A percentile compares a stretch with the other conserved stretches of the same genome.
Conservation (phyloP, 2,888 invertebrate genomes). For the Leucozona laternaria region DNA sequence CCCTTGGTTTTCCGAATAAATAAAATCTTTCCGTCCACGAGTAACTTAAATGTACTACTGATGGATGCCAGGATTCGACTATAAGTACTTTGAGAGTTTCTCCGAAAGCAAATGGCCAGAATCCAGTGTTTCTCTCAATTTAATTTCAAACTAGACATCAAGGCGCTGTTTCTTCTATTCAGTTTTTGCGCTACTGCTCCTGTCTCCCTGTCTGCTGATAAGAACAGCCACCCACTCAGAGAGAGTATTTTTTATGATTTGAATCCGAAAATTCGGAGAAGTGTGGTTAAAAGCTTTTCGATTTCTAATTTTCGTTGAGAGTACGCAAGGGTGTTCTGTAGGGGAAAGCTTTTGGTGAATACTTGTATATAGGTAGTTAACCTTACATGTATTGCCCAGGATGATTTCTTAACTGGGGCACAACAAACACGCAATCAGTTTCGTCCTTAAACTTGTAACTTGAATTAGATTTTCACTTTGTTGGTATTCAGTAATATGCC, state of each 20-base stretch:
- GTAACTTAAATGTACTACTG: slow-evolving; percentile 66
- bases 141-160: slow-evolving; percentile 56
- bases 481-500: slow-evolving; percentile 43
- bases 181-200: slow-evolving; percentile 17
- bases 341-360: slow-evolving; percentile 12
- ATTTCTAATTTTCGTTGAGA: neutral
- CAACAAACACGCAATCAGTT: slow-evolving; percentile 43
- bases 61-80: slow-evolving; percentile 66
- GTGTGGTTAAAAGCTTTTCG: slow-evolving; percentile 58
- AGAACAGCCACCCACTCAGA: slow-evolving; percentile 26
- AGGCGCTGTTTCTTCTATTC: slow-evolving; percentile 53
- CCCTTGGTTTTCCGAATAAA: slow-evolving; percentile 27
- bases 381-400: slow-evolving; percentile 34
- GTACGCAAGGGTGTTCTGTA: neutral
- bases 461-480: slow-evolving; percentile 63
- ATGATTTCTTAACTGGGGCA: slow-evolving; percentile 7
- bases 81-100: slow-evolving; percentile 45
- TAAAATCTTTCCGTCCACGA: slow-evolving; percentile 34
- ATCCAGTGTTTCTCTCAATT: slow-evolving; percentile 57
- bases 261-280: slow-evolving; percentile 61
- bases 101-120: slow-evolving; percentile 53
- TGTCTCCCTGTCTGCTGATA: slow-evolving; percentile 40
- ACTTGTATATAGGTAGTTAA: neutral
- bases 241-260: neutral
- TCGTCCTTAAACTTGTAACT: slow-evolving; percentile 73